phyloP scores from a whole-genome alignment of 2,113 vertebrate species.

The Nannospalax galili region DNA sequence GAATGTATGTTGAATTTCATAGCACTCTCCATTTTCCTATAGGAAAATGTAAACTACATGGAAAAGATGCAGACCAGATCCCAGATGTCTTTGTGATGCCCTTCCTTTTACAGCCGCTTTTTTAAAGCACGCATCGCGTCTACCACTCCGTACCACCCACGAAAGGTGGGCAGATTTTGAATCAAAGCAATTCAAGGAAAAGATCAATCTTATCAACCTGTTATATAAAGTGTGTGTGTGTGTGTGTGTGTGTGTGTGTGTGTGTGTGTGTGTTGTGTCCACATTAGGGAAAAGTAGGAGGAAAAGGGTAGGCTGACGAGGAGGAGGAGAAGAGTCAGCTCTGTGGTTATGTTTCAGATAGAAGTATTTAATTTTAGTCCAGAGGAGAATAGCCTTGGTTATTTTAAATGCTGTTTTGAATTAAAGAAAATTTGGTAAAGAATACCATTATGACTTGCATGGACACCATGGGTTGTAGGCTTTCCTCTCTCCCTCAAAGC shows the following conservation, averaged over 20 bases:
- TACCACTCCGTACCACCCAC: constrained; percentile 75
- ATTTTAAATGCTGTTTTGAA: constrained; percentile 35
- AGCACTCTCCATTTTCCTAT: constrained; percentile 5
- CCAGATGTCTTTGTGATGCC: constrained; percentile 8
- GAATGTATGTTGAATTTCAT: not conserved
- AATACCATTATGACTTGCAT: not conserved
- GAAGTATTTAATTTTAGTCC: constrained; percentile 73
- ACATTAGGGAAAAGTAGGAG: constrained; percentile 66
- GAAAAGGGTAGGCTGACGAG: constrained; percentile 65
- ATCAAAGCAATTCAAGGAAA: constrained; percentile 75
- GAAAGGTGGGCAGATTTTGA: constrained; percentile 77
- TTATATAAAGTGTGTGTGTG: constrained; percentile 80
- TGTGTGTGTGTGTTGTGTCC: not conserved
- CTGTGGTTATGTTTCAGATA: constrained; percentile 48
- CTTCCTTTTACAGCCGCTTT: constrained; percentile 14
- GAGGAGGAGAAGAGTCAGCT: constrained; percentile 56
- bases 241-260: not conserved
- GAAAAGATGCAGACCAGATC: not conserved
- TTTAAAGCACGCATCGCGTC: constrained; percentile 33
- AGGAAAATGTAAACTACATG: not conserved
- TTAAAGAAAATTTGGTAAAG: not conserved
- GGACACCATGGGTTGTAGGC: constrained; percentile 21
- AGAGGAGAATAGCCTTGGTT: constrained; percentile 62
- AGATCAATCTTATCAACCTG: constrained; percentile 73
- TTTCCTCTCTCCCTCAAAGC: constrained; percentile 56